Evolutionary conservation across 2,888 invertebrate species (phyloP).

Genomic region (Tetragnatha montana): DNA sequence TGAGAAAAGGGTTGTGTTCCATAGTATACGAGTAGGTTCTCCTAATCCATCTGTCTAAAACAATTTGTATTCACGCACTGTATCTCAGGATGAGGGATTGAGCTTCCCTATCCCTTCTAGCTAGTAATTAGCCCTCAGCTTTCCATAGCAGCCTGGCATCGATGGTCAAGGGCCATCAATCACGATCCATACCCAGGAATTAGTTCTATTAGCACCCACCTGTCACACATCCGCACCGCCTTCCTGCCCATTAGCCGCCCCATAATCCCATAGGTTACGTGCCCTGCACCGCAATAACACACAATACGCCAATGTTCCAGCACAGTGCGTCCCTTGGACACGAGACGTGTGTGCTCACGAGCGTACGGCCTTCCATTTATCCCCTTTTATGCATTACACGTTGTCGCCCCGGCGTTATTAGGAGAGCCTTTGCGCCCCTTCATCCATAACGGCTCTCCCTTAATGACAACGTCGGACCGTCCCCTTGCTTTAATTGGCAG

Average conservation of each 20-base stretch:
- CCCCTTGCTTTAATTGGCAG: conserved; percentile 57
- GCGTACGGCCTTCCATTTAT: conserved; percentile 42
- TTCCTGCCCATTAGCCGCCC: neutral
- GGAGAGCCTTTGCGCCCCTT: neutral
- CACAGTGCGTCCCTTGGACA: conserved; percentile 20
- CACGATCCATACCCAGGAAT: neutral
- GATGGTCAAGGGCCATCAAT: neutral
- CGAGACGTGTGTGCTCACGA: conserved; percentile 48
- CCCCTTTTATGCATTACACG: conserved; percentile 41
- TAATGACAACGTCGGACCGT: conserved; percentile 46
- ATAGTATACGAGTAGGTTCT: no score
- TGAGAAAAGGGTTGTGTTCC: no score
- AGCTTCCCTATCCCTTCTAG: neutral
- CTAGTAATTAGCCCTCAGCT: neutral
- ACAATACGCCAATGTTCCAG: conserved; percentile 4
- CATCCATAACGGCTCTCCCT: conserved; percentile 49
- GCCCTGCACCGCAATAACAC: conserved; percentile 6
- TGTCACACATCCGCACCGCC: neutral
- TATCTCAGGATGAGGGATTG: no score
- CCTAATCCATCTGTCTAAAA: no score
- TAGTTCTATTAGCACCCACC: neutral
- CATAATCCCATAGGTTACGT: conserved; percentile 13
- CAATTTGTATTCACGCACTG: no score
- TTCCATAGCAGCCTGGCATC: neutral
- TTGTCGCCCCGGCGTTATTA: conserved; percentile 5